Evolutionary conservation across 2,113 vertebrate species (phyloP), one percentile per base, ranked within the genome.

Genomic region (Ochotona princeps): DNA sequence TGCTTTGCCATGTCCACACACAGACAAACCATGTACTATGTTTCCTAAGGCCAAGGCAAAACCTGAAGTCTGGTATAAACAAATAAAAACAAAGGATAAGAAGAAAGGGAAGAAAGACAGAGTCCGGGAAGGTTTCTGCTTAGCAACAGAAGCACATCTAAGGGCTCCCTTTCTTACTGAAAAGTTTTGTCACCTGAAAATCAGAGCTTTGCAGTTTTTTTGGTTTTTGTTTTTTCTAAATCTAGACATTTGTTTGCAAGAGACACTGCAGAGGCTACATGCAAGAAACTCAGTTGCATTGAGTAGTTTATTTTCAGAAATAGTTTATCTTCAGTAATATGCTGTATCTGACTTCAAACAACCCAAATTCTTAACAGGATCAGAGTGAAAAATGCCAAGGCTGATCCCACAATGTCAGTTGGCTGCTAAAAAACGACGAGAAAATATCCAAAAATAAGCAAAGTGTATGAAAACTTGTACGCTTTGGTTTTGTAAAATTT

Each of bases 21-120:
- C 79, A 4, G 99, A 98, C 87, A 99, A 97, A 5, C 99, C 99
- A 70, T 99, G 98, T 78, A 99, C 98, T 4, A 98, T 73, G 12
- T 98, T 96, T 44, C 99, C 99, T 0, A 99, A 97, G 2, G 99
- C 99, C 97, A 99, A 95, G n/a, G 99, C 98, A 97, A 99, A 99
- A 57, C 99, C 98, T 12, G 99, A 98, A n/a, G 98, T 99, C 99
- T 99, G 94, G 49, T 95, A 84, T 14, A 90, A 87, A 87, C 75
- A 94, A 95, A 93, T 80, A 74, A 96, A 28, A 82, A 75, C 5
- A 79, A 44, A 7, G 57, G 1, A 82, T 87, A 9, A 82, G 85
- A 73, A 90, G 83, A 0, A 57, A 63, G 30, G 15, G 81, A 30
- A 61, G 74, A 23, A 26, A 65, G 30, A 38, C 2, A 84, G 51